phyloP scores from a whole-genome alignment of 2,797 vertebrate species.

The Gorsachius magnificus region DNA sequence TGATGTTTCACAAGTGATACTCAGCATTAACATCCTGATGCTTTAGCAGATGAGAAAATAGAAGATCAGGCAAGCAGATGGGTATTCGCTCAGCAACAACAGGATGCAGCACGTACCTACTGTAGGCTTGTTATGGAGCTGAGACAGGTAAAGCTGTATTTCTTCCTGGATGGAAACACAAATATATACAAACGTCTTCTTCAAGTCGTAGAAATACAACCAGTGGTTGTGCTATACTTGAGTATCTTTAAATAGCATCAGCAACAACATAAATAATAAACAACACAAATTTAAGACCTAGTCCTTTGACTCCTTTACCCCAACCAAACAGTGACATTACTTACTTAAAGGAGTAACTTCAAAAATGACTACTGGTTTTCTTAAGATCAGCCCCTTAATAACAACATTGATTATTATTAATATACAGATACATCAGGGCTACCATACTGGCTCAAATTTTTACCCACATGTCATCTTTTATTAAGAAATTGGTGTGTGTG shows the following conservation, averaged over 20 bases:
- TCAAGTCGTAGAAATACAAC: background rate
- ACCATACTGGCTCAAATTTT: background rate
- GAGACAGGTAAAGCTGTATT: background rate
- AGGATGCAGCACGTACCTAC: background rate
- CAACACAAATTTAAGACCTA: background rate
- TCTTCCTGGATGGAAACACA: background rate
- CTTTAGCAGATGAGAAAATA: constrained; percentile 5
- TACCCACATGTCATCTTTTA: background rate
- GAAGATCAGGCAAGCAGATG: background rate
- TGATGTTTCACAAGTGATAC: background rate
- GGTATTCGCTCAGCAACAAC: background rate
- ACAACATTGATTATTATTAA: background rate
- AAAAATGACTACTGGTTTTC: background rate
- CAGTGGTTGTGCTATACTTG: background rate
- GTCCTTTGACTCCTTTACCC: background rate
- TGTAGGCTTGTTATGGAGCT: background rate
- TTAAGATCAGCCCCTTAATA: background rate
- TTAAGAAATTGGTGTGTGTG: background rate
- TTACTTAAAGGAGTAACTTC: background rate
- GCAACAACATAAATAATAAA: background rate
- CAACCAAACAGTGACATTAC: background rate
- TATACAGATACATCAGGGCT: background rate
- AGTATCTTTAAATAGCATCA: background rate
- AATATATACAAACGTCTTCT: background rate
- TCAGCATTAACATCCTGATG: background rate